Evolutionary conservation across 2,888 invertebrate genomes (phyloP), one percentile per base, ranked within the genome.

Genomic region (Xanthorhoe designata): DNA sequence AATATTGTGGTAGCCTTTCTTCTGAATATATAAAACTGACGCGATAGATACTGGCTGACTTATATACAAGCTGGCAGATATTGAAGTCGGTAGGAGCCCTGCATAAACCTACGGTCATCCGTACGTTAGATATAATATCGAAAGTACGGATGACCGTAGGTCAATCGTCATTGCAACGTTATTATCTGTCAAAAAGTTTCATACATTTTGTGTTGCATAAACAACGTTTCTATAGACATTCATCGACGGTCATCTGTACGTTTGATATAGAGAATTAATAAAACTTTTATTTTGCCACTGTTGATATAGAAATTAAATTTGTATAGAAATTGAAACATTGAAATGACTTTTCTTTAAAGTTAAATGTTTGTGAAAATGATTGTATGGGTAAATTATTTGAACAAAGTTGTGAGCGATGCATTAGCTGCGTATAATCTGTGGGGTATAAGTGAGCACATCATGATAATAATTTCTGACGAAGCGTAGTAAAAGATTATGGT

Each of bases 1-100:
- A 79, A 84, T 24, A 79, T 83, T 68, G 63, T 64, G 42, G 62
- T 60, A 38, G 50, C 18, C 10, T 59, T 59, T 59, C 15, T 24
- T 59, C 6, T 35, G 3, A 18, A 38, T 60, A 60, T 62, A 38
- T 50, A 9, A 15, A 64, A 53, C 2, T 49, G 0, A 8, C 29
- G 13, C 35, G 17, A 13, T 8, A 5, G 18, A 18, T 13, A 13
- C 35, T 32, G 58, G 8, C 32, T 59, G 38, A 32, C 38, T 42
- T 42, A 3, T n/a, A n/a, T n/a, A n/a, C n/a, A n/a, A n/a, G n/a
- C n/a, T n/a, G n/a, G n/a, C n/a, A n/a, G n/a, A n/a, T n/a, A n/a
- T n/a, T n/a, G n/a, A n/a, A n/a, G n/a, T n/a, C n/a, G n/a, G n/a
- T n/a, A n/a, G n/a, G n/a, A n/a, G n/a, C n/a, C n/a, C n/a, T n/a